Evolutionary conservation across 2,113 vertebrate genomes (phyloP), one percentile per base, ranked within the genome.

Genomic region (Calidris pygmaea): DNA sequence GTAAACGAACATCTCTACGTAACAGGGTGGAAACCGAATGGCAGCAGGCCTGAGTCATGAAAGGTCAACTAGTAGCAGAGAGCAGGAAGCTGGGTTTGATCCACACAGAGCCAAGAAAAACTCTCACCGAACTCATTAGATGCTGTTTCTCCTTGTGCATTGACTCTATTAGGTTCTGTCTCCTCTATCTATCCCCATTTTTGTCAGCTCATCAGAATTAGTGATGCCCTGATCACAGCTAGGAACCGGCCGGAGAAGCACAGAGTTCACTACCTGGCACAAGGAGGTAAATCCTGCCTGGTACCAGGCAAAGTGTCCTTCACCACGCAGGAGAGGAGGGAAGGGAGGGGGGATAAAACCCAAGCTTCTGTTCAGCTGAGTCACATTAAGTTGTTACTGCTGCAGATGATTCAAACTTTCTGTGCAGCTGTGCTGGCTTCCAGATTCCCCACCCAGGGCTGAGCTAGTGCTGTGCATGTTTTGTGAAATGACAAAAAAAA

Each of bases 1-100:
- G 53, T 6, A 68, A 34, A 19, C 0, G 20, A 66, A 34, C 26
- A 37, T 23, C 48, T 32, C 47, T 0, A 0, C 12, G 35, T 17
- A 39, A 24, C 2, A 2, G 71, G 37, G 23, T n/a, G 48, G 84
- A 19, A 86, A 56, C n/a, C 0, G 9, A 32, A 14, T 1, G 8
- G 65, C 21, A 22, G 76, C 43, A 1, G 56, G 67, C 48, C 67
- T 29, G 55, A 55, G 45, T 30, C 58, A 72, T 7, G 0, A 8
- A 41, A 43, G 68, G 52, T 37, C 85, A 68, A 47, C 23, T 2
- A 18, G 21, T 1, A 55, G 72, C 65, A 9, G 59, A 67, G 62
- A 79, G 71, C 56, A 47, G n/a, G 21, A 88, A 80, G 59, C 72
- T 63, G 43, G 56, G 29, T 18, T 13, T 7, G 6, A 34, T 27